Evolutionary conservation across 2,888 invertebrate genomes (phyloP).

Genomic region (Andrena bucephala): DNA sequence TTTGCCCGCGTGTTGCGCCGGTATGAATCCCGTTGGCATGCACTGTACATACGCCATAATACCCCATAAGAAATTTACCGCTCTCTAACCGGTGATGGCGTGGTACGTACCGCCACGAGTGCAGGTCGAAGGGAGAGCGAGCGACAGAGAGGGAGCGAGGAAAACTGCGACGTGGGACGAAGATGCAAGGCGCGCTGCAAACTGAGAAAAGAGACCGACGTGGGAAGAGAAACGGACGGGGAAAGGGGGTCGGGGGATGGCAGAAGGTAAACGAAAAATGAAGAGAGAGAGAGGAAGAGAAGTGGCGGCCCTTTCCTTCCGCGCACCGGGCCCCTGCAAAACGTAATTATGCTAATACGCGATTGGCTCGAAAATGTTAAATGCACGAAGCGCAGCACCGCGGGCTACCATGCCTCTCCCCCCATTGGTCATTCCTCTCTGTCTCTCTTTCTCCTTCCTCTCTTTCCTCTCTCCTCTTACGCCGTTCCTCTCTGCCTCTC

Average conservation of each 20-base stretch:
- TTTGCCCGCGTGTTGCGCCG: slow-evolving; percentile 74
- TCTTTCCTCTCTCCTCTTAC: slow-evolving; percentile 9
- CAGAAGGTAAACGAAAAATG: slow-evolving; percentile 10
- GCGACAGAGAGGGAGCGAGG: slow-evolving; percentile 33
- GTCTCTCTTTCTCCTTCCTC: slow-evolving; percentile 60
- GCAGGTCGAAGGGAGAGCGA: slow-evolving; percentile 29
- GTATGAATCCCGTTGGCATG: slow-evolving; percentile 80
- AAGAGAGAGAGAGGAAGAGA: neutral
- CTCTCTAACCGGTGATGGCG: slow-evolving; percentile 78
- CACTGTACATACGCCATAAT: slow-evolving; percentile 78
- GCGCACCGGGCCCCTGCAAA: slow-evolving; percentile 75
- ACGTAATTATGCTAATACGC: slow-evolving; percentile 85
- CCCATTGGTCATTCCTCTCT: slow-evolving; percentile 67
- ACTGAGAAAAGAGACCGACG: slow-evolving; percentile 56
- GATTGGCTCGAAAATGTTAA: slow-evolving; percentile 83
- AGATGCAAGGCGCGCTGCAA: slow-evolving; percentile 28
- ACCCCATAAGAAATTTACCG: slow-evolving; percentile 82
- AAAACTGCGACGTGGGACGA: slow-evolving; percentile 48
- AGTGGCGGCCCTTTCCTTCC: slow-evolving; percentile 67
- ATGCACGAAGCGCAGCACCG: slow-evolving; percentile 81
- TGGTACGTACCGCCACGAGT: slow-evolving; percentile 54
- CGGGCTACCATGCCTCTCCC: slow-evolving; percentile 76
- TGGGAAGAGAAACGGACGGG: slow-evolving; percentile 32
- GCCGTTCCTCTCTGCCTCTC: slow-evolving; percentile 27
- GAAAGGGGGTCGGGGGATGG: slow-evolving; percentile 13